Conservation (phyloP, 2,888 invertebrate genomes). For the Anagyrus pseudococci region DNA sequence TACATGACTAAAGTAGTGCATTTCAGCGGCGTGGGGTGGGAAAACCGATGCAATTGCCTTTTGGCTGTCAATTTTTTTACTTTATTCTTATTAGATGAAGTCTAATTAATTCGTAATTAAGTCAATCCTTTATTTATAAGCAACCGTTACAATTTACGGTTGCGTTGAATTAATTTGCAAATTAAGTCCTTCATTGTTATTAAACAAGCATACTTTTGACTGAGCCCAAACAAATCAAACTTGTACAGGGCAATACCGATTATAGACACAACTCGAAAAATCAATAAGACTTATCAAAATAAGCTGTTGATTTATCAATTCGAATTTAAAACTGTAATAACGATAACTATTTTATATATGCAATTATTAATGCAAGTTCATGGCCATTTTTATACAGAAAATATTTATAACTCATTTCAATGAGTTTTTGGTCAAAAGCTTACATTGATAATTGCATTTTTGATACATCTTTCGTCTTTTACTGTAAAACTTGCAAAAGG, state of each 20-base stretch:
- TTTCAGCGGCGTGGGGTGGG: too few relatives aligned
- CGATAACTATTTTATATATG: constrained; percentile 7
- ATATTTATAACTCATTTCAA: not conserved
- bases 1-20: too few relatives aligned
- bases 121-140: constrained; percentile 16
- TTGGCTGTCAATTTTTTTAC: constrained; percentile 21
- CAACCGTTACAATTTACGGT: constrained; percentile 27
- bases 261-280: constrained; percentile 17
- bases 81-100: constrained; percentile 11
- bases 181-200: constrained; percentile 24
- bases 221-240: constrained; percentile 29
- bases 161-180: constrained; percentile 24
- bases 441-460: constrained; percentile 10
- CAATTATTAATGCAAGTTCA: constrained; percentile 17
- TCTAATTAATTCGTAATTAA: too few relatives aligned
- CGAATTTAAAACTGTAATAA: constrained; percentile 26
- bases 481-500: not conserved
- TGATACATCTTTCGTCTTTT: not conserved
- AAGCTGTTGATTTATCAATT: constrained; percentile 7
- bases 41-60: constrained; percentile 10
- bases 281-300: constrained; percentile 21
- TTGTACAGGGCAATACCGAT: constrained; percentile 20
- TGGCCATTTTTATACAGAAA: constrained; percentile 1
- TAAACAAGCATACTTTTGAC: constrained; percentile 18
- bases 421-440: not conserved